Evolutionary conservation across 2,888 invertebrate genomes (phyloP), one percentile per base, ranked within the genome.

Genomic region (Ennomos erosarius): DNA sequence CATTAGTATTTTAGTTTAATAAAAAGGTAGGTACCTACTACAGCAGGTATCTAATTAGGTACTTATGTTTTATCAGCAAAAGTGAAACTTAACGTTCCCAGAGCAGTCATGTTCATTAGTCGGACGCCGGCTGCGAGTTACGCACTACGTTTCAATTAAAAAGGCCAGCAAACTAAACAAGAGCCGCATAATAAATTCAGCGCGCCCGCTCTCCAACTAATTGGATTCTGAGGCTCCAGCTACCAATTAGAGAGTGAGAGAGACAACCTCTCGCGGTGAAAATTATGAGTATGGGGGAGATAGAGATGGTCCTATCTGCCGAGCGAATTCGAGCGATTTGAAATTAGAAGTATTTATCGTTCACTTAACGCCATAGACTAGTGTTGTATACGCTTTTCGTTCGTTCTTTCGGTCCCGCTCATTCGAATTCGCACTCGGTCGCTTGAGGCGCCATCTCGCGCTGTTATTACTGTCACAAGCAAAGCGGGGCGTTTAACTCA

Each of bases 71-170:
- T 55, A 49, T 55, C 49, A 48, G 50, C 44, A 51, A 45, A 66
- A 65, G 62, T 60, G 65, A 73, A 69, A 63, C 69, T 67, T 68
- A 74, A 68, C 59, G 69, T 59, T 72, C 76, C 69, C 75, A 66
- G 69, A 74, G 69, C 70, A 73, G 68, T 66, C 62, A 69, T 74
- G 74, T 76, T 79, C 76, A 84, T 84, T 83, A 82, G 65, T 45
- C 62, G 69, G 50, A 49, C 61, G 67, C 69, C 69, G 68, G 68
- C 68, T 63, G 74, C 79, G 81, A 80, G 79, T 79, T 84, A 86
- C 82, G 82, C 82, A 84, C 82, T 84, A 85, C 83, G 77, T 88
- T 88, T 88, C 88, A 88, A 88, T 88, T 88, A 84, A 83, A 87
- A 85, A 82, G 78, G 73, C 78, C 74, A 72, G 74, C 81, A 78